Conservation (phyloP, 1,140 invertebrate genomes). For the Protaetia brevitarsis region DNA sequence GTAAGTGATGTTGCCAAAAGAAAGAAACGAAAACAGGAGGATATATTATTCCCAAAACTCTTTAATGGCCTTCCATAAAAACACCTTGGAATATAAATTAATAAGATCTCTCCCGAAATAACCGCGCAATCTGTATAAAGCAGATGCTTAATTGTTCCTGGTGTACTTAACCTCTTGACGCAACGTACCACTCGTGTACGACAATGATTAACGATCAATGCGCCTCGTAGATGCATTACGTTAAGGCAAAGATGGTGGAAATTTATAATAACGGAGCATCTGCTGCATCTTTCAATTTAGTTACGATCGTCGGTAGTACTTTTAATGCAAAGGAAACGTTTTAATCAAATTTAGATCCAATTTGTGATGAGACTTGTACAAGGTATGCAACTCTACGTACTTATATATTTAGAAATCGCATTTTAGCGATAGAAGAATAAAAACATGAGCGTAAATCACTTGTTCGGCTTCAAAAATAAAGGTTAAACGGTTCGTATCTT, state of each 20-base stretch:
- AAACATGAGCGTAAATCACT: no score
- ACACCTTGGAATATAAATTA: background rate
- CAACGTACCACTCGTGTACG: background rate
- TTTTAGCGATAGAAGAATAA: no score
- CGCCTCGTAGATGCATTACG: background rate
- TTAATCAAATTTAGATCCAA: background rate
- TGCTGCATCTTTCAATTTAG: background rate
- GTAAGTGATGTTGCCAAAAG: no score
- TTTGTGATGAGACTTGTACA: no score
- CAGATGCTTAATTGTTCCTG: slow-evolving; percentile 9
- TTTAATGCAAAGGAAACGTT: background rate
- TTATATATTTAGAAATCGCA: no score
- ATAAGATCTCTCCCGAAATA: background rate
- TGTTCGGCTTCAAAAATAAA: no score
- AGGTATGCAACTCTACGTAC: no score
- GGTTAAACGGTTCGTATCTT: no score
- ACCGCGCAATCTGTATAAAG: slow-evolving; percentile 10
- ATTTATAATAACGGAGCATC: slow-evolving; percentile 2
- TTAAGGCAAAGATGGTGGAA: background rate
- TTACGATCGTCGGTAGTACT: background rate
- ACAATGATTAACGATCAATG: slow-evolving; percentile 11
- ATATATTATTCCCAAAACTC: no score
- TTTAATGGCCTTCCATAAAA: background rate
- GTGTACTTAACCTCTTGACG: slow-evolving; percentile 9
- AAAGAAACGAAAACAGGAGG: background rate